Percentiles rank a stretch among this genome's conserved stretches.
phyloP scores from a whole-genome alignment of 2,113 vertebrate genomes.

The Gasterosteus nipponicus region DNA sequence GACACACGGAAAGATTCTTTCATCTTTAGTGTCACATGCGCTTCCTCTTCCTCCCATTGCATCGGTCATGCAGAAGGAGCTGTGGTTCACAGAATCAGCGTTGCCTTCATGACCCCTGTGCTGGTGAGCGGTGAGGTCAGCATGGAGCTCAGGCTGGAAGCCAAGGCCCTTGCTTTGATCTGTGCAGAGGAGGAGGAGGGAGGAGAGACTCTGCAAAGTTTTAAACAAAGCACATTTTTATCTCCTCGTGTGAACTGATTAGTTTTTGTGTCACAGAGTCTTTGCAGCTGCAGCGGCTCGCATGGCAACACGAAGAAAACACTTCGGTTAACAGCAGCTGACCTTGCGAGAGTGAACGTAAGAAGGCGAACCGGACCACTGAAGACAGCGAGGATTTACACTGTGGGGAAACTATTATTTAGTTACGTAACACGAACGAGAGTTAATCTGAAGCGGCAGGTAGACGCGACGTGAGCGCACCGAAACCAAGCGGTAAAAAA shows the following conservation, averaged over 20 bases:
- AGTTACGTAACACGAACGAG: conserved; percentile 55
- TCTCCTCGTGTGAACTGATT: conserved; percentile 27
- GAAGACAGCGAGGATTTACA: conserved; percentile 29
- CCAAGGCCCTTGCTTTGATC: conserved; percentile 49
- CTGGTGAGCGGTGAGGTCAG: conserved; percentile 37
- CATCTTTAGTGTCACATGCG: conserved; percentile 70
- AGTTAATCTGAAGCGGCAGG: conserved; percentile 34
- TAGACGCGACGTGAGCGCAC: conserved; percentile 1
- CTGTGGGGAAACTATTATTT: conserved; percentile 45
- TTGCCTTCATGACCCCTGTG: conserved; percentile 37
- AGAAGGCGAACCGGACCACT: not conserved
- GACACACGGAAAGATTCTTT: conserved; percentile 76
- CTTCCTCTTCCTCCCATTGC: conserved; percentile 84
- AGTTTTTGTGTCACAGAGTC: conserved; percentile 12
- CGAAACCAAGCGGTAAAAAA: conserved; percentile 8
- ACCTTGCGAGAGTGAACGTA: not conserved
- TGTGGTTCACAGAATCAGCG: conserved; percentile 4
- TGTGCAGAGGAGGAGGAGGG: conserved; percentile 4
- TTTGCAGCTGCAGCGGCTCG: not conserved
- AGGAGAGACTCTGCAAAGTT: conserved; percentile 2
- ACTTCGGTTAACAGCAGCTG: not conserved
- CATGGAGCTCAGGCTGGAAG: conserved; percentile 32
- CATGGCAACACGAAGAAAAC: conserved; percentile 4
- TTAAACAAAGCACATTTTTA: conserved; percentile 32
- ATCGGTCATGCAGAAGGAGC: conserved; percentile 38